A percentile compares a stretch with the other conserved stretches of the same genome.
These are phyloP conservation scores for Rhabdomys dilectus DNA, from an alignment of 2,113 vertebrate species.

Conservation along the genomic window DNA sequence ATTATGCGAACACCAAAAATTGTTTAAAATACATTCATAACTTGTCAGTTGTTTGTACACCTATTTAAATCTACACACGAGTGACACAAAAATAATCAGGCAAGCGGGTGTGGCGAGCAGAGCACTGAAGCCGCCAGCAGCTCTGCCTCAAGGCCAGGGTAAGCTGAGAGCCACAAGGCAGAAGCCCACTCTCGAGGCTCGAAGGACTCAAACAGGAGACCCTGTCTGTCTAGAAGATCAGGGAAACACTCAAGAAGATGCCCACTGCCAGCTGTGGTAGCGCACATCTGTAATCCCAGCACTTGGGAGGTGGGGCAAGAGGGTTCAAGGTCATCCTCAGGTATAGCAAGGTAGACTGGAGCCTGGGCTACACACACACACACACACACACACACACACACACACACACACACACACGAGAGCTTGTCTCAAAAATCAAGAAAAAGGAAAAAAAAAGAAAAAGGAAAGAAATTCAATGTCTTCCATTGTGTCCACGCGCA, in stretches of 20 bases:
- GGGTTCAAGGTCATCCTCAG: not conserved
- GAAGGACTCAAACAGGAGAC: not conserved
- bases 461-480: too few species aligned
- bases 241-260: not conserved
- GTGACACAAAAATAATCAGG: not conserved
- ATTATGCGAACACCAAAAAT: not conserved
- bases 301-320: not conserved
- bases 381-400: too few species aligned
- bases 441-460: not conserved
- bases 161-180: not conserved
- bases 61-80: not conserved
- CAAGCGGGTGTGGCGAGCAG: not conserved
- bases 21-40: not conserved
- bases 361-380: not conserved
- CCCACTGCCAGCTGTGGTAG: not conserved
- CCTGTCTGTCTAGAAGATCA: too few species aligned
- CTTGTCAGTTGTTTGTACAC: not conserved
- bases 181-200: not conserved
- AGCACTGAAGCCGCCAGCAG: too few species aligned
- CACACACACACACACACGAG: not conserved
- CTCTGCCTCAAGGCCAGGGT: not conserved
- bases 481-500: too few species aligned
- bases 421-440: not conserved
- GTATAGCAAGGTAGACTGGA: not conserved
- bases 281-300: not conserved